Conservation (phyloP, 35 echinoderm and acorn worm species). For the Strongylocentrotus purpuratus region DNA sequence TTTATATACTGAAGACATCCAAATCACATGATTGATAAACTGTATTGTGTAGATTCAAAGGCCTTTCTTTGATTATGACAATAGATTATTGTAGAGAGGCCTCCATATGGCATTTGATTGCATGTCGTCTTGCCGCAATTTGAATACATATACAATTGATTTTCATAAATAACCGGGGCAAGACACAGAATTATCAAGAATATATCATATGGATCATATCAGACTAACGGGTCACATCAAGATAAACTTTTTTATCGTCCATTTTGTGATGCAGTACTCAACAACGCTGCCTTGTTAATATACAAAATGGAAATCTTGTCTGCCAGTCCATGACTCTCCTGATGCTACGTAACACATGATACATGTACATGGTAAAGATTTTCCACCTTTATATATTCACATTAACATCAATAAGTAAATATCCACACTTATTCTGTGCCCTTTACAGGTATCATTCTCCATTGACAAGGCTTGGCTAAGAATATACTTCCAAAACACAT, state of each 20-base stretch:
- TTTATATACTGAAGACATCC: conserved; percentile 14
- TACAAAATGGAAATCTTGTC: background rate
- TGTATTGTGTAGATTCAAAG: conserved; percentile 3
- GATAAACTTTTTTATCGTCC: background rate
- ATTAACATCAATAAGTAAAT: background rate
- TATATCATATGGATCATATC: background rate
- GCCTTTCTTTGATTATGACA: conserved; percentile 9
- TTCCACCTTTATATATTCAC: background rate
- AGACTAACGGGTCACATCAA: background rate
- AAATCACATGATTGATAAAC: background rate
- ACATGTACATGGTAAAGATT: background rate
- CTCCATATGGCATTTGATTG: conserved; percentile 20
- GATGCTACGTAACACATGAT: background rate
- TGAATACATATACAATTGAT: conserved; percentile 6
- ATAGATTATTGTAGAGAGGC: conserved; percentile 36
- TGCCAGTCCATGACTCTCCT: background rate
- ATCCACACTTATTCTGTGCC: background rate
- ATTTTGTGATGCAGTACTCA: background rate
- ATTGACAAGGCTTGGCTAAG: background rate
- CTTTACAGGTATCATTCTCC: background rate
- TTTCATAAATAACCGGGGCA: conserved; percentile 2
- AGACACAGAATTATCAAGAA: background rate
- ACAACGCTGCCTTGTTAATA: background rate
- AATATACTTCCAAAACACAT: background rate
- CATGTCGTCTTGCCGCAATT: conserved; percentile 15